A percentile compares a stretch with the other conserved stretches of the same genome.
Evolutionary conservation across 2,797 vertebrate species (phyloP).

Genomic region (Neopelma chrysocephalum): DNA sequence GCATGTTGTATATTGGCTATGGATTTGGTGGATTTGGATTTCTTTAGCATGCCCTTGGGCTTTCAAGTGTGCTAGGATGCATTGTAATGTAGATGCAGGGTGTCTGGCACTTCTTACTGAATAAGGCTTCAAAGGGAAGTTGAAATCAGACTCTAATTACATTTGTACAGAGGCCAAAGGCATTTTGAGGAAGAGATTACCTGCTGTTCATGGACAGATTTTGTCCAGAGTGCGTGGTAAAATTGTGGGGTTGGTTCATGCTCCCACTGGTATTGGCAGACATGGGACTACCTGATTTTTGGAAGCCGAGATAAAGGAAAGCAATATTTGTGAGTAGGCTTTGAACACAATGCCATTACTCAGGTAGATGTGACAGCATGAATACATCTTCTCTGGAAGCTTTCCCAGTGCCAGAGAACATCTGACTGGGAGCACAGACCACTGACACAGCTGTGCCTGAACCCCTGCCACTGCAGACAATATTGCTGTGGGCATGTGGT

Average conservation of each 20-base stretch:
- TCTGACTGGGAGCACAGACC: background rate
- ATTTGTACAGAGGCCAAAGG: background rate
- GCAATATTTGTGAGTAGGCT: background rate
- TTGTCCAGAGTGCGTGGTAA: background rate
- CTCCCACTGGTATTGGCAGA: background rate
- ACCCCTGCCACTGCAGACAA: background rate
- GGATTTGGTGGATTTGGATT: constrained; percentile 31
- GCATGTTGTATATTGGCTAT: constrained; percentile 7
- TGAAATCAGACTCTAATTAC: constrained; percentile 26
- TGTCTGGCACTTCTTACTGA: constrained; percentile 49
- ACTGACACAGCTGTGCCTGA: background rate
- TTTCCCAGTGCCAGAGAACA: background rate
- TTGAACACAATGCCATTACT: background rate
- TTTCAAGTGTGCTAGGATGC: constrained; percentile 12
- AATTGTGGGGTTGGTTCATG: rapidly evolving
- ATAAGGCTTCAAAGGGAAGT: constrained; percentile 30
- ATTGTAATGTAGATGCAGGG: constrained; percentile 50
- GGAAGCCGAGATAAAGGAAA: background rate
- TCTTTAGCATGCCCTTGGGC: constrained; percentile 25
- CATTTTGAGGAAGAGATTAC: constrained; percentile 9
- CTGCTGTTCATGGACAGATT: background rate
- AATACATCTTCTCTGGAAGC: background rate
- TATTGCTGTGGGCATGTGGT: background rate
- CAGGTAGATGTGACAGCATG: background rate
- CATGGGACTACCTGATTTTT: background rate